Evolutionary conservation across 2,113 vertebrate genomes (phyloP).

Genomic region (Chloropsis cyanopogon): DNA sequence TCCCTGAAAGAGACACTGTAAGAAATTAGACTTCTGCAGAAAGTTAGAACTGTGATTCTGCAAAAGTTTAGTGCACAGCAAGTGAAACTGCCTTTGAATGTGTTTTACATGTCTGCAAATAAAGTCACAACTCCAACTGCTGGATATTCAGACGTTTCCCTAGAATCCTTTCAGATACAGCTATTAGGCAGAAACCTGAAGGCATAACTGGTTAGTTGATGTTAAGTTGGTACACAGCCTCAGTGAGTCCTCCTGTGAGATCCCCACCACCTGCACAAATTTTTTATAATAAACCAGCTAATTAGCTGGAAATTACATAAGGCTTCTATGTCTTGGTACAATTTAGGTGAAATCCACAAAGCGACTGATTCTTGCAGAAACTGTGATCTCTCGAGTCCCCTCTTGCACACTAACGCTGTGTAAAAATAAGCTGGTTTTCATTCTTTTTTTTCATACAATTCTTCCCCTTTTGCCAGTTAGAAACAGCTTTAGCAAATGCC

Average conservation of each 20-base stretch:
- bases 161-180: neutral
- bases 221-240: neutral
- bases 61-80: neutral
- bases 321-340: neutral
- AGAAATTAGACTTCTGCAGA: neutral
- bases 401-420: neutral
- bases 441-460: neutral
- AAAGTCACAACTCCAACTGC: neutral
- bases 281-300: neutral
- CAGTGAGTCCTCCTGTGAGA: neutral
- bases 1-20: neutral
- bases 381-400: neutral
- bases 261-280: neutral
- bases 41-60: neutral
- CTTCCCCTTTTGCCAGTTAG: neutral
- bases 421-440: neutral
- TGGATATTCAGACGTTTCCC: neutral
- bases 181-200: neutral
- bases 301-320: neutral
- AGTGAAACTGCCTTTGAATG: neutral
- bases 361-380: neutral
- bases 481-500: neutral
- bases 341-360: neutral
- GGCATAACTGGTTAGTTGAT: neutral
- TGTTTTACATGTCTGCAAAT: neutral